A percentile compares a stretch with the other conserved stretches of the same genome.
Conservation (phyloP, 2,888 invertebrate species). For the Oxyteleia sp. region DNA sequence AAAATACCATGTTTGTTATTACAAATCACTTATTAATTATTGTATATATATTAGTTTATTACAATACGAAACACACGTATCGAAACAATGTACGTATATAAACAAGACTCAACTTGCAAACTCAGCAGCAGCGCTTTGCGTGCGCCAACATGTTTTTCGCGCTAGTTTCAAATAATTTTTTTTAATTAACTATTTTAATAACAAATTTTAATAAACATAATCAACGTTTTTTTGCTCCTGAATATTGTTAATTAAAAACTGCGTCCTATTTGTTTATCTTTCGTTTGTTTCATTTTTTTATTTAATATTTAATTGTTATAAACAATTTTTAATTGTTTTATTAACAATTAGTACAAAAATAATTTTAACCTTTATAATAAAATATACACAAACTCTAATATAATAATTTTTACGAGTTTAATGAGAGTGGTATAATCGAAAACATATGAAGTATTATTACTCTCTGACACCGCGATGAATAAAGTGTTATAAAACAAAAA, state of each 20-base stretch:
- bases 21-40: slow-evolving; percentile 1
- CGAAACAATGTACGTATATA: neutral
- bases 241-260: slow-evolving; percentile 9
- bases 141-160: slow-evolving; percentile 8
- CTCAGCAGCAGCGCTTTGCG: slow-evolving; percentile 6
- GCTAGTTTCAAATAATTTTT: slow-evolving; percentile 6
- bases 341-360: slow-evolving; percentile 5
- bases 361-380: slow-evolving; percentile 5
- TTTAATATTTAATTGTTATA: slow-evolving; percentile 20
- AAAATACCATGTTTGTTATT: neutral
- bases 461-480: slow-evolving; percentile 1
- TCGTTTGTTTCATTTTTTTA: slow-evolving; percentile 12
- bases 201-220: slow-evolving; percentile 8
- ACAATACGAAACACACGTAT: neutral
- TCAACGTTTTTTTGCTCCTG: slow-evolving; percentile 1
- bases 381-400: slow-evolving; percentile 8
- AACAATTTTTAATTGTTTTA: slow-evolving; percentile 11
- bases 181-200: slow-evolving; percentile 1
- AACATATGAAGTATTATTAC: neutral
- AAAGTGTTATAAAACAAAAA: slow-evolving; percentile 15
- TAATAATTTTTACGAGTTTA: slow-evolving; percentile 8
- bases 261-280: slow-evolving; percentile 7
- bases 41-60: neutral
- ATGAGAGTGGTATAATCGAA: neutral
- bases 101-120: slow-evolving; percentile 3